Base-by-base conservation (phyloP, 2,888 invertebrate species). In the Lepidochrysops patricia region DNA sequence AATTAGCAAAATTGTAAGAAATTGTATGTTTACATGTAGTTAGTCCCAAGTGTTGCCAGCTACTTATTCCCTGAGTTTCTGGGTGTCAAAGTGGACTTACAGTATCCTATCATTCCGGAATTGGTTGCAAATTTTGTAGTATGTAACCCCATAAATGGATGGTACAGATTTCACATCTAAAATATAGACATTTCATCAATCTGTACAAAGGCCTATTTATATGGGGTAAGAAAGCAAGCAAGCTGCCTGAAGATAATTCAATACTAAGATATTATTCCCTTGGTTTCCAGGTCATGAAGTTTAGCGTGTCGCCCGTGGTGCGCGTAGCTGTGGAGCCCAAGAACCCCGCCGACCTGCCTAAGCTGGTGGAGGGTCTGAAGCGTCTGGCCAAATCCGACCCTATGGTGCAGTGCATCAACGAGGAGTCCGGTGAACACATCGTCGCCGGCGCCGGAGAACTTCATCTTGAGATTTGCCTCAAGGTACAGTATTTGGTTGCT, bases 361-460 rank as follows among this genome's bases (percentile, higher is more conserved):
- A 99, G 90, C 92, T 99, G 74, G 99, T 99, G 62, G 98, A 99
- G 92, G 96, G 99, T 82, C 92, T 99, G 65, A 99, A 99, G 91
- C 97, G 99, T 90, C 91, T 99, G 77, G 98, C 99, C 79, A 99
- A 99, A 89, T 99, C 99, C 61, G 99, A 99, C 92, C 99, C 99
- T 92, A 99, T 99, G 99, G 99, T 99, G 71, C 97, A 99, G 91
- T 99, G 98, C 91, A 97, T 98, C 90, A 98, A 97, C 86, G 98
- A 99, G 91, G 99, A 99, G 89, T 98, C 98, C 63, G 99, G 99
- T 67, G 99, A 99, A 87, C 98, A 99, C 90, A 99, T 99, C 84
- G 97, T 99, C 78, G 99, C 99, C 72, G 99, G 99, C 70, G 99
- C 99, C 70, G 99, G 99, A 76, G 99, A 99, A 90, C 92, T 99